Conservation (phyloP, 2,113 vertebrate genomes). For the Hemibagrus wyckioides region DNA sequence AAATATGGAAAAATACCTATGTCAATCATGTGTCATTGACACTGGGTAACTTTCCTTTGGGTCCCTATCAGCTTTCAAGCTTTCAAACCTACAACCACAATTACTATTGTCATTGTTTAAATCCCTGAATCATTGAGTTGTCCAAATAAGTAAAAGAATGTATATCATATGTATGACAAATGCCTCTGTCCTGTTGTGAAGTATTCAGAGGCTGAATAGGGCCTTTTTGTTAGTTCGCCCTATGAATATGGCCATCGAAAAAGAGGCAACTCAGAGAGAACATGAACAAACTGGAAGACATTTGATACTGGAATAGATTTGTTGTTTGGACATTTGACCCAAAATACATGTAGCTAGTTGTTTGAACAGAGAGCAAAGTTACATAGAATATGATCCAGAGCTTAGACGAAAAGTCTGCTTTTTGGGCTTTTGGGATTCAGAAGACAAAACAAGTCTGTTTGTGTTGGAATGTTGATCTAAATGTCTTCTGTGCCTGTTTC, state of each 20-base stretch:
- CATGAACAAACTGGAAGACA: not conserved
- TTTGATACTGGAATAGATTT: not conserved
- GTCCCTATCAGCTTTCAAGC: conserved; percentile 1
- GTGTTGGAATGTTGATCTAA: conserved; percentile 13
- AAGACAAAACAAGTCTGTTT: conserved; percentile 41
- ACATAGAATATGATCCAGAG: not conserved
- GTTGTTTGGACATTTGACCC: not conserved
- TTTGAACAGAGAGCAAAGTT: not conserved
- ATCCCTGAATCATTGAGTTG: not conserved
- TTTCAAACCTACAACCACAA: not conserved
- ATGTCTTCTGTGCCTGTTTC: not conserved
- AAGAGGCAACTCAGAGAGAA: not conserved
- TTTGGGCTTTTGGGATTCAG: not conserved
- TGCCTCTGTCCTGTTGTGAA: not conserved
- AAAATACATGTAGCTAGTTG: not conserved
- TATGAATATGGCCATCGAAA: not conserved
- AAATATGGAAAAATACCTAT: not conserved
- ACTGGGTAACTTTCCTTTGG: not conserved
- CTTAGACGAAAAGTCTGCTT: conserved; percentile 12
- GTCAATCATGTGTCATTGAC: not conserved
- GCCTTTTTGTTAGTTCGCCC: not conserved
- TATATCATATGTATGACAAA: not conserved
- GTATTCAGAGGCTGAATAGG: conserved; percentile 1
- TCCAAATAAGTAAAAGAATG: not conserved
- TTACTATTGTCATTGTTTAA: not conserved